A percentile compares a stretch with the other conserved stretches of the same genome.
Evolutionary conservation across 1,140 invertebrate genomes (phyloP).

Genomic region (Dermatophagoides farinae): DNA sequence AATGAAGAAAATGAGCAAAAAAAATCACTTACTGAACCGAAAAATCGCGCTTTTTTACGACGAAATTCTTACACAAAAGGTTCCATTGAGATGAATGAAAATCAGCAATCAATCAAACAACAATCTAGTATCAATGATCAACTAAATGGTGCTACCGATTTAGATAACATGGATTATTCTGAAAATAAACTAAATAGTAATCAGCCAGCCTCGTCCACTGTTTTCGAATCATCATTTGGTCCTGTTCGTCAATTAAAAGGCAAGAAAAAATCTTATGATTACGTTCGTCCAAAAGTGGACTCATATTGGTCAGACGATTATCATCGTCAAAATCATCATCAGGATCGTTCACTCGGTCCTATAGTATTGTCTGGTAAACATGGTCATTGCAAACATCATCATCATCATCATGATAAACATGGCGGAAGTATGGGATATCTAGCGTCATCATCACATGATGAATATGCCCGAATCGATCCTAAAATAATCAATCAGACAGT

Average conservation of each 20-base stretch:
- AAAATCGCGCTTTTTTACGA: neutral
- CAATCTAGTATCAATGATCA: neutral
- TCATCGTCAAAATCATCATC: too few species aligned
- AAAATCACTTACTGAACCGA: neutral
- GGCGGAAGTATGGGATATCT: neutral
- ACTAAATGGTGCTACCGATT: neutral
- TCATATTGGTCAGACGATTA: neutral
- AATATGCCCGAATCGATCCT: neutral
- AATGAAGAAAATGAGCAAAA: slow-evolving; percentile 6
- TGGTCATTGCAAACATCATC: too few species aligned
- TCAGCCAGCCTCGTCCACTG: neutral
- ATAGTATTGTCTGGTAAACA: too few species aligned
- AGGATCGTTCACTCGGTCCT: too few species aligned
- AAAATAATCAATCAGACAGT: slow-evolving; percentile 12
- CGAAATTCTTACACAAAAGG: neutral
- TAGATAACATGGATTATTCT: neutral
- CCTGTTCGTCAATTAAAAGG: neutral
- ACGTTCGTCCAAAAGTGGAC: slow-evolving; percentile 1
- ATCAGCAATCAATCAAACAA: too few species aligned
- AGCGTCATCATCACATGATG: neutral
- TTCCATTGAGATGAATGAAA: neutral
- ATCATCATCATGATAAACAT: neutral
- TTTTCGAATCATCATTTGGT: too few species aligned
- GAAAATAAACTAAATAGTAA: too few species aligned
- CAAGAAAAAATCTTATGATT: neutral